Base-by-base conservation (phyloP, 2,888 invertebrate species). In the Parnassius apollo region DNA sequence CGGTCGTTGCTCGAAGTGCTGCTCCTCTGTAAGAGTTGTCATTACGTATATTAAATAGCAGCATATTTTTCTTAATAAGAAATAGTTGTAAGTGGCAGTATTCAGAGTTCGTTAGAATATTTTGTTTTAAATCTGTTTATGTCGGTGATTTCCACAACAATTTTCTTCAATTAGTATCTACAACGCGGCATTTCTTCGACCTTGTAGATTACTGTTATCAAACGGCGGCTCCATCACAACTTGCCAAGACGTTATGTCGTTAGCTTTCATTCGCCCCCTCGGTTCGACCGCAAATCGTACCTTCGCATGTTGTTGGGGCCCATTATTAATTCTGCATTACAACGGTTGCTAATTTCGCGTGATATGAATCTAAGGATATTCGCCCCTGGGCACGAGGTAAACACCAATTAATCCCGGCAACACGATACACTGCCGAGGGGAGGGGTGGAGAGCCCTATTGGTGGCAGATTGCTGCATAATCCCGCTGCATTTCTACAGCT, bases 341-440 rank as follows among this genome's bases (percentile, higher is more conserved):
- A 81, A 77, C 80, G 78, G 78, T 82, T 74, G 78, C 83, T 84
- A 88, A 88, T 88, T 88, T 84, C 80, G 80, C 81, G 82, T 82
- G 83, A 83, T 87, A 85, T 83, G 80, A 86, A 83, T 82, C 75
- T 42, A 76, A 73, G 77, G 78, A 81, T 82, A 49, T 49, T 49
- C 78, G 82, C 80, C 81, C 80, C 72, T 69, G 72, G 77, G 80
- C 75, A 69, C 72, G 84, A 88, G 88, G 86, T 81, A 88, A 90
- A 87, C 83, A 83, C 77, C 90, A 91, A 91, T 91, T 90, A 91
- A 91, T 91, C 86, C 85, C 80, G 80, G 89, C 13, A 85, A 90
- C 85, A 80, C 82, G 89, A 89, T 90, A 87, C 82, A 77, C 77
- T 69, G 78, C 77, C 70, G 72, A 77, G 76, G 81, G 82, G 80